A percentile compares a stretch with the other conserved stretches of the same genome.
Conservation (phyloP, 2,797 vertebrate species). For the Rousettus madagascariensis region DNA sequence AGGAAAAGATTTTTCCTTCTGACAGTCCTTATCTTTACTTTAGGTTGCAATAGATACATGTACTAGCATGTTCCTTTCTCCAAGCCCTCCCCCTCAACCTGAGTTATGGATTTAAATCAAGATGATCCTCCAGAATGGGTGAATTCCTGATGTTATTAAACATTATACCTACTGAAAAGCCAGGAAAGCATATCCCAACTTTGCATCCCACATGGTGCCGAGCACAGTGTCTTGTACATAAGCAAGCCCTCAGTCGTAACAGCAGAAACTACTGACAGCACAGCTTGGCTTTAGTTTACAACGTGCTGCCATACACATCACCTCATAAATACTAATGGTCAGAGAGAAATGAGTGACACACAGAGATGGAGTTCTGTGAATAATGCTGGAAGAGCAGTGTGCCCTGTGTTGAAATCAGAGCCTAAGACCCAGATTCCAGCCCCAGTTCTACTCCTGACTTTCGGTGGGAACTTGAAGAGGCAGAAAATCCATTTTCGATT, state of each 20-base stretch:
- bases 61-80: background rate
- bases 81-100: accelerated
- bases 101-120: background rate
- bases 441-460: background rate
- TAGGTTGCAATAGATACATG: accelerated
- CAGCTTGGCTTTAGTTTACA: background rate
- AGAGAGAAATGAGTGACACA: background rate
- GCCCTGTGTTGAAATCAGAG: background rate
- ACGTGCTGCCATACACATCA: accelerated
- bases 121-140: background rate
- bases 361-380: background rate
- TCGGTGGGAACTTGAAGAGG: background rate
- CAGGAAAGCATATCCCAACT: background rate
- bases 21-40: background rate
- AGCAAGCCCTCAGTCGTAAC: background rate
- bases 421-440: background rate
- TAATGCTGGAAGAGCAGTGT: accelerated
- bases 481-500: background rate
- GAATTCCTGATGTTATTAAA: background rate
- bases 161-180: background rate
- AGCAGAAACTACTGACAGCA: background rate
- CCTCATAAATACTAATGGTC: background rate
- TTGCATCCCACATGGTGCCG: background rate
- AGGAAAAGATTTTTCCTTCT: background rate
- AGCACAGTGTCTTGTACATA: background rate